phyloP scores from a whole-genome alignment of 2,888 invertebrate species.

The Resseliella maxima region DNA sequence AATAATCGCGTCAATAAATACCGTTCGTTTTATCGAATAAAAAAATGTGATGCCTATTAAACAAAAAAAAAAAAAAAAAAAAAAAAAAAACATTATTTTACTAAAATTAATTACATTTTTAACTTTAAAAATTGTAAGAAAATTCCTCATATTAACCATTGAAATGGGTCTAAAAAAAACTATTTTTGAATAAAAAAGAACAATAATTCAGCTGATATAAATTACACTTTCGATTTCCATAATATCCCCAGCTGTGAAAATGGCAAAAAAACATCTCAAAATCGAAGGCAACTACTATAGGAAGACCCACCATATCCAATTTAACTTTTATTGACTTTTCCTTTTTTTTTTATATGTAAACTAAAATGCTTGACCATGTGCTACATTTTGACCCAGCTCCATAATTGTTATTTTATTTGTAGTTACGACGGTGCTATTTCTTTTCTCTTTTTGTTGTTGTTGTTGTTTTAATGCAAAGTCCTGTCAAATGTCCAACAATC shows the following conservation, averaged over 20 bases:
- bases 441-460: background rate
- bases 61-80: no score
- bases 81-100: no score
- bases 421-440: background rate
- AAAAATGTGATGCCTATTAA: no score
- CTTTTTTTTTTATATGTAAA: background rate
- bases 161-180: no score
- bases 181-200: no score
- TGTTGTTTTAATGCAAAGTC: background rate
- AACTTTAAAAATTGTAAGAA: no score
- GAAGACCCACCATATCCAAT: background rate
- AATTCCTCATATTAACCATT: no score
- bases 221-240: no score
- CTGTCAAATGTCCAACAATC: background rate
- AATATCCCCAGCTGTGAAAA: background rate
- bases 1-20: no score
- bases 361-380: slow-evolving; percentile 32
- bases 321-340: slow-evolving; percentile 11
- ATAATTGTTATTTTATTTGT: slow-evolving; percentile 3
- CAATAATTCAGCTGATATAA: background rate
- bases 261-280: background rate
- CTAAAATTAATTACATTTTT: no score
- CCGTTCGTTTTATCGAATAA: no score
- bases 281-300: background rate
- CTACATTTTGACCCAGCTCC: slow-evolving; percentile 1